These are phyloP conservation scores for Microhierax caerulescens DNA, from an alignment of 2,797 vertebrate genomes.

Conservation along the genomic window DNA sequence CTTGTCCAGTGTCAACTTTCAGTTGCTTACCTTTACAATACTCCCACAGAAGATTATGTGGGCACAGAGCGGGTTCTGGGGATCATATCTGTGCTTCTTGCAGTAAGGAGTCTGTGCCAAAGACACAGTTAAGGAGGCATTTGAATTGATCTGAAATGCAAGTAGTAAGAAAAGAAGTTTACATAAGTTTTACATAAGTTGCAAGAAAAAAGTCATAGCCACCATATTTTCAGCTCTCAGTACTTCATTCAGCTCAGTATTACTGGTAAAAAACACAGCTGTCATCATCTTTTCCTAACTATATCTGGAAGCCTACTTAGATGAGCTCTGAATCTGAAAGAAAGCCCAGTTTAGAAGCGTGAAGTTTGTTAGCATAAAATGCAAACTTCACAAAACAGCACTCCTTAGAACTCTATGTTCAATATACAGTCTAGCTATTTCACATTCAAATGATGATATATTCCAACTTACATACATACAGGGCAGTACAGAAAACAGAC, in stretches of 20 bases:
- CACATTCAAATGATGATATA: background rate
- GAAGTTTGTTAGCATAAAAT: background rate
- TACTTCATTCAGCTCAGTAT: background rate
- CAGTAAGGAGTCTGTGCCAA: constrained; percentile 92
- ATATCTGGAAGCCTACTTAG: background rate
- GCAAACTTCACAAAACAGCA: background rate
- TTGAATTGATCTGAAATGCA: constrained; percentile 81
- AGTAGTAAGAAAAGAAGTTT: background rate
- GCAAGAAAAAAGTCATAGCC: background rate
- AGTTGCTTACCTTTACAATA: constrained; percentile 80
- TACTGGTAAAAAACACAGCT: background rate
- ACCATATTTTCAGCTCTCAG: background rate
- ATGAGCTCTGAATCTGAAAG: background rate
- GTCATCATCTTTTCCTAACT: background rate
- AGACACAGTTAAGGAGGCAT: constrained; percentile 89
- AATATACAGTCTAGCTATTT: background rate
- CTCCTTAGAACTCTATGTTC: background rate
- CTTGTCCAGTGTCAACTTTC: background rate
- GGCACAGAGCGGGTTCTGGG: constrained; percentile 92
- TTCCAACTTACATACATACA: background rate
- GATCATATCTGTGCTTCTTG: constrained; percentile 83
- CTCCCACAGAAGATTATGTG: constrained; percentile 89
- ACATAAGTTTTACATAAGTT: background rate
- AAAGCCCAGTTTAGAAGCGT: background rate
- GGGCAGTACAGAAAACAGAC: background rate